phyloP scores from a whole-genome alignment of 2,888 invertebrate species.

The Tipula confusa region DNA sequence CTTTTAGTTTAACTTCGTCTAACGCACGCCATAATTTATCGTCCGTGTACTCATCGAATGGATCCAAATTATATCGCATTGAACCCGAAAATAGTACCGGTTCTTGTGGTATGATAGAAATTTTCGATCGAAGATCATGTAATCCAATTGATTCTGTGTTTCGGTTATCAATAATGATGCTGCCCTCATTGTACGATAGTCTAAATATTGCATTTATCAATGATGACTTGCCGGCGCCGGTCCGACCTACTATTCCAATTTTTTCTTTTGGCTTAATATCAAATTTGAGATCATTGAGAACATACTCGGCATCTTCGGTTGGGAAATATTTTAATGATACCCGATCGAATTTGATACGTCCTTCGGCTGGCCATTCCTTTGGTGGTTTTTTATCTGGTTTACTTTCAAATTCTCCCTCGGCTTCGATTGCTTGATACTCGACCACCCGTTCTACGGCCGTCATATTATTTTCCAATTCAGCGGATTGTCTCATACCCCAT shows the following conservation, averaged over 20 bases:
- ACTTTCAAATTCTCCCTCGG: constrained; percentile 57
- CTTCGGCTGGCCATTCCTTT: constrained; percentile 67
- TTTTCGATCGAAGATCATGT: constrained; percentile 67
- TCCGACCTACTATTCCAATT: constrained; percentile 67
- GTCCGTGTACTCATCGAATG: constrained; percentile 76
- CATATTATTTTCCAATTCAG: constrained; percentile 84
- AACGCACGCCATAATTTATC: constrained; percentile 76
- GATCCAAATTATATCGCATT: constrained; percentile 83
- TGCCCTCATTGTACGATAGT: constrained; percentile 71
- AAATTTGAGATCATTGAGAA: constrained; percentile 68
- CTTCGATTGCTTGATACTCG: constrained; percentile 57
- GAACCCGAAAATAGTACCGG: constrained; percentile 83
- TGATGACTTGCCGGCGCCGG: constrained; percentile 70
- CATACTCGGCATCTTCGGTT: constrained; percentile 58
- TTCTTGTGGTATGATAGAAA: constrained; percentile 82
- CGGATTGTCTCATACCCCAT: constrained; percentile 91
- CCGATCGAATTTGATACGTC: constrained; percentile 63
- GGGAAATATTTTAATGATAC: constrained; percentile 69
- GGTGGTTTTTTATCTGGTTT: constrained; percentile 62
- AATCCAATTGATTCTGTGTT: constrained; percentile 68
- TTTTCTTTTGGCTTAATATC: constrained; percentile 62
- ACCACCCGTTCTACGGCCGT: constrained; percentile 79
- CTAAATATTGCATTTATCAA: constrained; percentile 70
- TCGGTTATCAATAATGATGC: constrained; percentile 74
- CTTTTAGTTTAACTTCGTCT: constrained; percentile 73